Percentiles rank a stretch among this genome's conserved stretches.
phyloP scores from a whole-genome alignment of 2,797 vertebrate genomes.

The Microhierax caerulescens region DNA sequence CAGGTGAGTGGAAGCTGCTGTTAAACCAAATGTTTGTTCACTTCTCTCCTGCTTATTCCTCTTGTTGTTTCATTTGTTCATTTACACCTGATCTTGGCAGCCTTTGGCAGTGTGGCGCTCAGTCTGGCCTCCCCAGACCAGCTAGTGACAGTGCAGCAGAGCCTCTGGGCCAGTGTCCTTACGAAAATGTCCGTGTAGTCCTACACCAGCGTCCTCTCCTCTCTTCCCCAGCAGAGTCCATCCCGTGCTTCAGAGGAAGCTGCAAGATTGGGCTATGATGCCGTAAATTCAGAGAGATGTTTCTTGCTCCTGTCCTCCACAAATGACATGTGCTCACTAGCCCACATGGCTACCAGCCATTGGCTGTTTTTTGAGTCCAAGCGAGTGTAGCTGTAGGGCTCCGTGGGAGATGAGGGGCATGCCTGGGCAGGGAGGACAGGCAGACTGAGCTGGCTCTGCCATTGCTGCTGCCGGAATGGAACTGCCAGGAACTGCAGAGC shows the following conservation, averaged over 20 bases:
- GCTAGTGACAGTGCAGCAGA: not conserved
- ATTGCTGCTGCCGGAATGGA: not conserved
- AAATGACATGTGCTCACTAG: not conserved
- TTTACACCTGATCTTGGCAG: not conserved
- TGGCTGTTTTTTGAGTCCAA: not conserved
- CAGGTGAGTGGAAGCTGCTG: not conserved
- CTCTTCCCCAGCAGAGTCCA: not conserved
- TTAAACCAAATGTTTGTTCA: conserved; percentile 8
- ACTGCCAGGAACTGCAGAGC: not conserved
- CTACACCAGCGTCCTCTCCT: not conserved
- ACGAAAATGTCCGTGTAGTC: not conserved
- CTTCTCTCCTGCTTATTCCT: not conserved
- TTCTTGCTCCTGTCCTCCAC: not conserved
- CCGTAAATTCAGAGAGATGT: not conserved
- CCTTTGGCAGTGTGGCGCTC: not conserved
- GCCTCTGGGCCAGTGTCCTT: not conserved
- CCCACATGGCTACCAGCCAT: not conserved
- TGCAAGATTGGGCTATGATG: not conserved
- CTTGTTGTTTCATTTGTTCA: not conserved
- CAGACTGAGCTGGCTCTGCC: not conserved
- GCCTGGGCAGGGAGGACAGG: not conserved
- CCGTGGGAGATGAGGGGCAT: not conserved
- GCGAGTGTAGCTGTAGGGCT: not conserved
- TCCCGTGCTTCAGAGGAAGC: not conserved
- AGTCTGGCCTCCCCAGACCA: not conserved